Evolutionary conservation across 2,797 vertebrate species (phyloP).

Genomic region (Acridotheres tristis): DNA sequence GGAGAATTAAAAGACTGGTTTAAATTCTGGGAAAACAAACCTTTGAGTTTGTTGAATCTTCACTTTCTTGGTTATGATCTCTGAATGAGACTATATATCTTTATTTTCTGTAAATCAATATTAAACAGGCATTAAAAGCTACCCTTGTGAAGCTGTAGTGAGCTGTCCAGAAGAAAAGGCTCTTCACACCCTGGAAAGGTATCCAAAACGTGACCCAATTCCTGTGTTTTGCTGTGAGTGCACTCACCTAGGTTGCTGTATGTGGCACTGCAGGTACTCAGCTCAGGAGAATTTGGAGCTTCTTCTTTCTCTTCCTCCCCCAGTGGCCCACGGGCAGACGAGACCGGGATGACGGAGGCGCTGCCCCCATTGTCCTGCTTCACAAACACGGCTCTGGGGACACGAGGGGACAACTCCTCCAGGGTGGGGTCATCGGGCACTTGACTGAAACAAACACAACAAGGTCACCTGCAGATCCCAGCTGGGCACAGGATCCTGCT

Average conservation of each 20-base stretch:
- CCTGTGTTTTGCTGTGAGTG: not conserved
- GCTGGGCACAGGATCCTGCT: not conserved
- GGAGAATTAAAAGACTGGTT: not conserved
- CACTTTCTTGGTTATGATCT: not conserved
- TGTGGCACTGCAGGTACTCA: constrained; percentile 89
- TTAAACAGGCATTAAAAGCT: not conserved
- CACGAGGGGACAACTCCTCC: constrained; percentile 73
- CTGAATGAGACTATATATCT: not conserved
- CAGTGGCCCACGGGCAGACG: constrained; percentile 65
- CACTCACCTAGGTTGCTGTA: constrained; percentile 95
- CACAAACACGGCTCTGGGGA: constrained; percentile 73
- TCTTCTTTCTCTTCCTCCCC: constrained; percentile 82
- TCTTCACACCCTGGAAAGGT: not conserved
- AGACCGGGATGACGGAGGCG: constrained; percentile 62
- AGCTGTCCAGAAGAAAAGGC: not conserved
- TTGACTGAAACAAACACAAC: constrained; percentile 79
- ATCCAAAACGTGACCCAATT: no score
- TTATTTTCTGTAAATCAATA: not conserved
- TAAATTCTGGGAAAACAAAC: not conserved
- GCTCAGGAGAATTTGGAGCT: constrained; percentile 78
- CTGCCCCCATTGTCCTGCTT: constrained; percentile 71
- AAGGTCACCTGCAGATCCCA: constrained; percentile 10
- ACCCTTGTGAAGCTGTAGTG: not conserved
- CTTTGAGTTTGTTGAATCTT: not conserved
- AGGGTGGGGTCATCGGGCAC: constrained; percentile 77